These are phyloP conservation scores for Polypedilum vanderplanki DNA, from an alignment of 1,140 invertebrate genomes.

Conservation along the genomic window DNA sequence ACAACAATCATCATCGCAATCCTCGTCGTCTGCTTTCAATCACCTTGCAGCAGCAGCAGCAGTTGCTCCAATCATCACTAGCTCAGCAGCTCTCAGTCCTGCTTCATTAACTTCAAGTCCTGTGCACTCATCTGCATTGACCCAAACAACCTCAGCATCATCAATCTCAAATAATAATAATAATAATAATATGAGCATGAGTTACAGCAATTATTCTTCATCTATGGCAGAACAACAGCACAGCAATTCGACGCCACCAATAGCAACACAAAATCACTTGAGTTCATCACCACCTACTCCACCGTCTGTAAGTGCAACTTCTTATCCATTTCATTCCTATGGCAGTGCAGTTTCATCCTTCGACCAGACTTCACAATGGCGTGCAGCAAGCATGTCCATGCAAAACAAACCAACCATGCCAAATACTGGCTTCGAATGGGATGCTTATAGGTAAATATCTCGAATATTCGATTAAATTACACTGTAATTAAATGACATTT, in stretches of 20 bases:
- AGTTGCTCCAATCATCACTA: not conserved
- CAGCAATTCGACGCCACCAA: not conserved
- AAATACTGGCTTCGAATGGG: conserved; percentile 30
- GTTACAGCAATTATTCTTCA: not conserved
- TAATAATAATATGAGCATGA: not conserved
- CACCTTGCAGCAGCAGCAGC: not conserved
- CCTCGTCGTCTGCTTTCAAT: conserved; percentile 23
- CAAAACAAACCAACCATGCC: conserved; percentile 24
- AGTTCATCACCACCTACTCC: conserved; percentile 9
- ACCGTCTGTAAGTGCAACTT: not conserved
- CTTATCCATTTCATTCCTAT: conserved; percentile 8
- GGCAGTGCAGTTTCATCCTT: conserved; percentile 11
- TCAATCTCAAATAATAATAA: not conserved
- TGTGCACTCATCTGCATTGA: conserved; percentile 11
- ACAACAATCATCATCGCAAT: conserved; percentile 30
- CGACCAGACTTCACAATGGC: conserved; percentile 21
- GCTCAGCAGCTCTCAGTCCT: not conserved
- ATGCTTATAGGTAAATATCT: conserved; percentile 30
- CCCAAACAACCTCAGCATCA: not conserved
- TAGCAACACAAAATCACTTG: not conserved
- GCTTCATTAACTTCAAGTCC: conserved; percentile 29
- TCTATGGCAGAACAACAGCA: not conserved
- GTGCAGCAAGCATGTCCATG: conserved; percentile 5
- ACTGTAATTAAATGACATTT: conserved; percentile 24
- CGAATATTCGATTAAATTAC: not conserved